Percentiles rank a stretch among this genome's conserved stretches.
Evolutionary conservation across 2,113 vertebrate species (phyloP).

Genomic region (Noctilio leporinus): DNA sequence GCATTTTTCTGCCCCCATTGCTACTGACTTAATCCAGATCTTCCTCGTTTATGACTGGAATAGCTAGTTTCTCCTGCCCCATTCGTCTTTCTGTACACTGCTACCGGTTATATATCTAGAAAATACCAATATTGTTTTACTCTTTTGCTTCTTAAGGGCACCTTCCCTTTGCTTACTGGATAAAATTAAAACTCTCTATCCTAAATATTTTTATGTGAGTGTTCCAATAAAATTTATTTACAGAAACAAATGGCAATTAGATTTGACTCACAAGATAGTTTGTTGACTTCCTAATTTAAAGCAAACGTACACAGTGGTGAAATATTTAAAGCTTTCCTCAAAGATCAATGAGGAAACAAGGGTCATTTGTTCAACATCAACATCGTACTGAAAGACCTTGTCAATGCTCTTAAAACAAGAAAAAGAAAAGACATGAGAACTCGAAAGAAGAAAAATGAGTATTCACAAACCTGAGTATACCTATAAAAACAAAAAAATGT

Average conservation of each 20-base stretch:
- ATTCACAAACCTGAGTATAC: not conserved
- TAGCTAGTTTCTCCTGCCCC: not conserved
- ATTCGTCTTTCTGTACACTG: not conserved
- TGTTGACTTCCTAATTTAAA: not conserved
- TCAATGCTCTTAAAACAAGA: not conserved
- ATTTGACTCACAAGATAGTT: not conserved
- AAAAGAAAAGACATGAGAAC: not conserved
- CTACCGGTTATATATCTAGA: not conserved
- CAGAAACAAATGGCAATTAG: no score
- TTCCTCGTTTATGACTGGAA: not conserved
- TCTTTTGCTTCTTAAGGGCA: not conserved
- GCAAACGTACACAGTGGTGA: not conserved
- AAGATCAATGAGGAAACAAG: not conserved
- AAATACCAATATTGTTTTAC: not conserved
- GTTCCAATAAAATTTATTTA: no score
- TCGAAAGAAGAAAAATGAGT: not conserved
- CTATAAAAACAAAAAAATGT: not conserved
- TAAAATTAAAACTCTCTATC: not conserved
- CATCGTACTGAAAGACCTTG: not conserved
- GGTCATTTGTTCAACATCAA: not conserved
- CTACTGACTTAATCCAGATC: not conserved
- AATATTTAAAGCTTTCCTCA: not conserved
- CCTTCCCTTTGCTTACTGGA: not conserved
- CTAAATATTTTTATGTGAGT: not conserved
- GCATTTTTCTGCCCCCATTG: not conserved